Percentiles rank a stretch among this genome's conserved stretches.
Evolutionary conservation across 2,888 invertebrate species (phyloP).

Genomic region (Acanthococcus lagerstroemiae): DNA sequence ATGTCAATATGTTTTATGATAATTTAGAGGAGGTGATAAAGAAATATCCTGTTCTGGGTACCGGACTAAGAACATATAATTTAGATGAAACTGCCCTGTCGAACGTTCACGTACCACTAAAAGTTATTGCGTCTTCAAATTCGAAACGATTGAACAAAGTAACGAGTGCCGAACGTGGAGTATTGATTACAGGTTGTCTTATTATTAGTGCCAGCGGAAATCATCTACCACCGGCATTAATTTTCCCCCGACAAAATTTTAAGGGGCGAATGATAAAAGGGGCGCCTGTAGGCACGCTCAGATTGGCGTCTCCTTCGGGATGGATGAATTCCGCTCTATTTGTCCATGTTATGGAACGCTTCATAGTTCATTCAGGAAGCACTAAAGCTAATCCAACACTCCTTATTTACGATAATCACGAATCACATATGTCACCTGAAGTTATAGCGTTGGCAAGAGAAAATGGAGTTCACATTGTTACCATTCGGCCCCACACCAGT

Average conservation of each 20-base stretch:
- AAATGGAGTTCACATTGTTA: background rate
- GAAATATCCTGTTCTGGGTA: conserved; percentile 32
- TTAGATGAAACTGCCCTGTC: conserved; percentile 40
- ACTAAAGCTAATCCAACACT: background rate
- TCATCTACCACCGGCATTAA: no score
- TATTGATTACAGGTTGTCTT: background rate
- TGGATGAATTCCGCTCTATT: background rate
- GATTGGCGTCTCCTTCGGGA: background rate
- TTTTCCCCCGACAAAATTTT: background rate
- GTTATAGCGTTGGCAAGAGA: background rate
- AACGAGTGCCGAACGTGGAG: background rate
- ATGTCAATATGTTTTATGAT: conserved; percentile 28
- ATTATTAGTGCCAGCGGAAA: background rate
- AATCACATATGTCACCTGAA: background rate
- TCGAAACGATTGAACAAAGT: background rate
- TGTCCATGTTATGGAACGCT: background rate
- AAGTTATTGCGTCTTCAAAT: background rate
- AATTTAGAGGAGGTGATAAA: conserved; percentile 26
- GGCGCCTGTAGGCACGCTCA: background rate
- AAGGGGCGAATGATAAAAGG: background rate
- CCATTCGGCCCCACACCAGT: conserved; percentile 5
- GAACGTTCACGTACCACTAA: conserved; percentile 29
- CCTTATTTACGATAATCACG: background rate
- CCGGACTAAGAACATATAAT: conserved; percentile 40
- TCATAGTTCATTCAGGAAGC: background rate